Percentiles rank a stretch among this genome's conserved stretches.
Conservation (phyloP, 1,140 invertebrate species). For the Tetragnatha versicolor region DNA sequence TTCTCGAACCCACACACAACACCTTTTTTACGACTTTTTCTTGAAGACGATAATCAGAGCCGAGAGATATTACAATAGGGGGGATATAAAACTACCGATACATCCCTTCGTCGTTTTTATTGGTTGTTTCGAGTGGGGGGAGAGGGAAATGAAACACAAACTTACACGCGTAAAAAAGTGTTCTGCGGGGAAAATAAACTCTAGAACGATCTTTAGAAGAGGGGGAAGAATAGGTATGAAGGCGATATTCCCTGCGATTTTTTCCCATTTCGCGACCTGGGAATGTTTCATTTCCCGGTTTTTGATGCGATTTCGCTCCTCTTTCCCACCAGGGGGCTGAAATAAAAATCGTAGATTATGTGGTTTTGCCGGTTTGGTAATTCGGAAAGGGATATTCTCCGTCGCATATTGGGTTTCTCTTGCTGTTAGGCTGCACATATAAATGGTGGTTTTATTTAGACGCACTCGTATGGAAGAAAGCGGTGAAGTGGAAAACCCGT, state of each 20-base stretch:
- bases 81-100: constrained; percentile 22
- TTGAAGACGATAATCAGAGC: constrained; percentile 42
- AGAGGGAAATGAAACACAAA: constrained; percentile 32
- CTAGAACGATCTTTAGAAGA: constrained; percentile 44
- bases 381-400: constrained; percentile 1
- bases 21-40: constrained; percentile 38
- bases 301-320: constrained; percentile 40
- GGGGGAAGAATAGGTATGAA: constrained; percentile 46
- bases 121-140: constrained; percentile 16
- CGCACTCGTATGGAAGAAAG: background rate
- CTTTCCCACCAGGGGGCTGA: background rate
- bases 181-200: constrained; percentile 48
- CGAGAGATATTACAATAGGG: constrained; percentile 31
- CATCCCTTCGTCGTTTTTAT: constrained; percentile 25
- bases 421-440: constrained; percentile 24
- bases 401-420: constrained; percentile 9
- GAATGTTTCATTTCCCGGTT: constrained; percentile 29
- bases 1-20: background rate
- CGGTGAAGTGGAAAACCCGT: background rate
- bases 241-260: constrained; percentile 43
- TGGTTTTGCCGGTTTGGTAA: constrained; percentile 12
- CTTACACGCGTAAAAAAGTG: constrained; percentile 46
- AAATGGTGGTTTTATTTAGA: constrained; percentile 9
- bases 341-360: constrained; percentile 51
- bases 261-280: constrained; percentile 24